Percentiles rank a stretch among this genome's conserved stretches.
phyloP scores from a whole-genome alignment of 2,113 vertebrate species.

The Dendropsophus ebraccatus region DNA sequence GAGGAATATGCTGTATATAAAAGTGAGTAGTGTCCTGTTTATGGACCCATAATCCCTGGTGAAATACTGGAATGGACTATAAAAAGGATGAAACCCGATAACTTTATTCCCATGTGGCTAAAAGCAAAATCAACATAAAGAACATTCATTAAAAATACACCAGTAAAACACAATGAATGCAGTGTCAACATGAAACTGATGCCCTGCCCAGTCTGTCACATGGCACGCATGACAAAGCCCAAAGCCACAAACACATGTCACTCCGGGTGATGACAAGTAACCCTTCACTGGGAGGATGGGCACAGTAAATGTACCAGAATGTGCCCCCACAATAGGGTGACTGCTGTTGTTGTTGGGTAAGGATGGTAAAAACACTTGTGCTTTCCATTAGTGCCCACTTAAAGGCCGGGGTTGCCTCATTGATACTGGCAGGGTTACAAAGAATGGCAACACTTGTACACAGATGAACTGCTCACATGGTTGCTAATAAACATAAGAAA shows the following conservation, averaged over 20 bases:
- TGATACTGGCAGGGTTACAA: not conserved
- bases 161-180: not conserved
- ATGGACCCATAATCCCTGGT: not conserved
- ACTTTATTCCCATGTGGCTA: not conserved
- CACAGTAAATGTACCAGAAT: not conserved
- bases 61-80: not conserved
- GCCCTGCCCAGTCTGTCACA: not conserved
- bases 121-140: not conserved
- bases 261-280: not conserved
- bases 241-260: slow-evolving; percentile 12
- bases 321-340: not conserved
- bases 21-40: no score
- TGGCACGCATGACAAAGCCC: slow-evolving; percentile 3
- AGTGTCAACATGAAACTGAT: not conserved
- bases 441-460: not conserved
- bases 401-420: not conserved
- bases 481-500: slow-evolving; percentile 1
- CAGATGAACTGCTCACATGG: not conserved
- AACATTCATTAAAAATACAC: not conserved
- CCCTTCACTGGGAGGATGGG: not conserved
- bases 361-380: not conserved
- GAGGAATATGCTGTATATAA: no score
- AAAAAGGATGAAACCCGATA: not conserved
- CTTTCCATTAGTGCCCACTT: not conserved
- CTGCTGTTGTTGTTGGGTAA: not conserved